Base-by-base conservation (phyloP, 2,888 invertebrate genomes). In the Ectobius pallidus region DNA sequence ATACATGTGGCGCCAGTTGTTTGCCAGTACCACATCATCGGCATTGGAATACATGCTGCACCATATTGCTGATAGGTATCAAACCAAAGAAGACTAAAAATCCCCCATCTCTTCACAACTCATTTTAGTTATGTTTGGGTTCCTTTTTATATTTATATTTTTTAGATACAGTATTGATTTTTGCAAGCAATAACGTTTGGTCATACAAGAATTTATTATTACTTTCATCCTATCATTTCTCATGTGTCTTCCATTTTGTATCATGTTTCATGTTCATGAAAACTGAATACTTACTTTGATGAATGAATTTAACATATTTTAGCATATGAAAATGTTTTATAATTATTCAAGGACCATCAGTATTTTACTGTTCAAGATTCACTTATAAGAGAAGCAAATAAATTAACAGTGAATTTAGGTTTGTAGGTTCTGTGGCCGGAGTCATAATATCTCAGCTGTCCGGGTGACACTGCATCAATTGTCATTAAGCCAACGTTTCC, bases 1-100 rank as follows among this genome's bases (percentile, higher is more conserved):
- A 61, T 79, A 84, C 77, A 80, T 85, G 61, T 85, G 85, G 85
- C 80, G 84, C 71, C 84, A 84, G 75, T 82, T 82, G 77, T 85
- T 84, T 78, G 83, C 81, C 39, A 77, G 39, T 70, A 32, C 82
- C 25, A 78, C 82, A 11, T 81, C 82, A 1, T 79, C 78, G 63
- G 82, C 83, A 68, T 82, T 84, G 78, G 80, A 83, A 68, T 80
- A 79, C 22, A 82, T 84, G 78, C 79, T 84, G 73, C 82, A 83
- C 77, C 83, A 84, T 67, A 84, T 84, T 75, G 80, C 82, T n/a
- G 84, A 84, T 25, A 74, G 72, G 68, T 75, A 72, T 58, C 65
- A 65, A 42, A 65, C 65, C 65, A 65, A 65, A 65, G 65, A 65
- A 65, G 65, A 65, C 65, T 65, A 44, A 65, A 34, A 20, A n/a